Conservation (phyloP, 2,888 invertebrate genomes). For the Ormyrus nitidulus region DNA sequence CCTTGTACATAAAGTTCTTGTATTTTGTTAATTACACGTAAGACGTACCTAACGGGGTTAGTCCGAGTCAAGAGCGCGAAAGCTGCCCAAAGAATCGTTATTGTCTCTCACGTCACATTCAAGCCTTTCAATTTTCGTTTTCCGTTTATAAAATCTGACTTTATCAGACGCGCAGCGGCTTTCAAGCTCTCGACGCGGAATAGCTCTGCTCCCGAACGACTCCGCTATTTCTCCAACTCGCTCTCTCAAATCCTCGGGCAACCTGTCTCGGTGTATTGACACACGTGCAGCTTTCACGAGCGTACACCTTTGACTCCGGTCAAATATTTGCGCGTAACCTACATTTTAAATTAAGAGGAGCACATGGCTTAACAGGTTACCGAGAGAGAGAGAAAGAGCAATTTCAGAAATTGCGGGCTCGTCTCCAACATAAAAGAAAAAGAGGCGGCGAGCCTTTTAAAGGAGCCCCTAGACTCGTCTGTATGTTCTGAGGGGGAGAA, state of each 20-base stretch:
- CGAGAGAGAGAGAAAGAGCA: too few relatives aligned
- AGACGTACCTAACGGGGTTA: conserved; percentile 12
- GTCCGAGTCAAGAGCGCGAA: conserved; percentile 25
- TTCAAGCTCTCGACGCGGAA: conserved; percentile 26
- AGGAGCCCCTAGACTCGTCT: not conserved
- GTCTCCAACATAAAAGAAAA: not conserved
- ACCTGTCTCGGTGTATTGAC: conserved; percentile 27
- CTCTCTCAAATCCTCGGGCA: conserved; percentile 14
- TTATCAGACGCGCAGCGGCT: not conserved
- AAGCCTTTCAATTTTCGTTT: too few relatives aligned
- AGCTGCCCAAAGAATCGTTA: not conserved
- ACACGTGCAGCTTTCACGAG: conserved; percentile 31
- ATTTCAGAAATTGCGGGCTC: too few relatives aligned
- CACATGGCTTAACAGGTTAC: conserved; percentile 9
- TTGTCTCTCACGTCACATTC: too few relatives aligned
- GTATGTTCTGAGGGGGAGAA: conserved; percentile 12
- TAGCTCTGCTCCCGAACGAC: conserved; percentile 1
- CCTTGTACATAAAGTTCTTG: conserved; percentile 39
- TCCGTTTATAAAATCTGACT: too few relatives aligned
- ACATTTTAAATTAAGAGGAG: not conserved
- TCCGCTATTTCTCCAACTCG: conserved; percentile 17
- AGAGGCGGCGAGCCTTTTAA: conserved; percentile 9
- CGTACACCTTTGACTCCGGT: conserved; percentile 13
- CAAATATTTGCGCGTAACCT: conserved; percentile 37
- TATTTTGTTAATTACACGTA: conserved; percentile 35